A percentile compares a stretch with the other conserved stretches of the same genome.
Evolutionary conservation across 2,113 vertebrate genomes (phyloP).

Genomic region (Calypte anna): DNA sequence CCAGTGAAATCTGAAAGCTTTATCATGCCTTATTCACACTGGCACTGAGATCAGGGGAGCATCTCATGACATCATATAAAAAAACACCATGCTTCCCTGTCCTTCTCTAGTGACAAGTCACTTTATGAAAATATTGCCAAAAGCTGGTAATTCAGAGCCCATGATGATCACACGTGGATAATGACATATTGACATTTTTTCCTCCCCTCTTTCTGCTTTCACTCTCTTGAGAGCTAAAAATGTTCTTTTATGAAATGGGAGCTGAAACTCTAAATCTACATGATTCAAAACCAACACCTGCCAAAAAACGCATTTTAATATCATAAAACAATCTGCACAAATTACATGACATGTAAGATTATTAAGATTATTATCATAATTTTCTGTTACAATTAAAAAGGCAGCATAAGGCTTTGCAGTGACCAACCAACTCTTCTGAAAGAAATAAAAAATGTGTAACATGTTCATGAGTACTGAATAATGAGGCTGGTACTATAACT

Average conservation of each 20-base stretch:
- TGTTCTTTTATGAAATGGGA: neutral
- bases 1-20: neutral
- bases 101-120: neutral
- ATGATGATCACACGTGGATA: neutral
- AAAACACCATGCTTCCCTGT: neutral
- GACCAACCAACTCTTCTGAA: neutral
- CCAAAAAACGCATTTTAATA: neutral
- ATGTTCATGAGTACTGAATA: neutral
- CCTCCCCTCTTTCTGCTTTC: neutral
- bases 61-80: neutral
- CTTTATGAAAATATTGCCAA: neutral
- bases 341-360: neutral
- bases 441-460: neutral
- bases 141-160: neutral
- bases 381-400: neutral
- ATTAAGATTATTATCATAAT: rapidly evolving
- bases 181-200: neutral
- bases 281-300: neutral
- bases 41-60: neutral
- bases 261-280: neutral
- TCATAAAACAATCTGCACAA: neutral
- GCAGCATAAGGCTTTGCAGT: neutral
- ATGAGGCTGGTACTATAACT: neutral
- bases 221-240: neutral
- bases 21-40: neutral